Conservation (phyloP, 2,888 invertebrate genomes). For the Cheilosia variabilis region DNA sequence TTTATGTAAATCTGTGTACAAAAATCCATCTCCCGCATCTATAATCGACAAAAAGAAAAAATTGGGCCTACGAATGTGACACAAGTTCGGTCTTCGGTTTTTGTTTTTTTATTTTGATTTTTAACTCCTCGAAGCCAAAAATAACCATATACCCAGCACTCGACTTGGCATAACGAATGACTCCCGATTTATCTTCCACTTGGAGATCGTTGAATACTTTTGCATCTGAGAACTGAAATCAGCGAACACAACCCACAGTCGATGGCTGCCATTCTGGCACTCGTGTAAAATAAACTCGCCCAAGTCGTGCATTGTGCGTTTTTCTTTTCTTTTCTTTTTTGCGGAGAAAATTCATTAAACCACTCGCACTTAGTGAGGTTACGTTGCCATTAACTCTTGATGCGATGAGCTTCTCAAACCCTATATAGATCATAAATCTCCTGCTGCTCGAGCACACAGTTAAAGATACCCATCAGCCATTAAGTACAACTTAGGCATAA, state of each 20-base stretch:
- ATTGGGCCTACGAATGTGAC: background rate
- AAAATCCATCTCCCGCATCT: conserved; percentile 38
- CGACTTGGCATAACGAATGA: conserved; percentile 25
- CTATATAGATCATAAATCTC: conserved; percentile 53
- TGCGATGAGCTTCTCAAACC: conserved; percentile 14
- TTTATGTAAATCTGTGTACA: too few relatives aligned
- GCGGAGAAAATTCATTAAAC: conserved; percentile 32
- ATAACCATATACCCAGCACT: conserved; percentile 28
- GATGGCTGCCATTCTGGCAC: background rate
- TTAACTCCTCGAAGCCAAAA: conserved; percentile 42
- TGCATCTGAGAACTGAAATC: conserved; percentile 17
- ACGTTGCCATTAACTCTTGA: conserved; percentile 16
- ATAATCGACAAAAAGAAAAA: background rate
- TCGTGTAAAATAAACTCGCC: conserved; percentile 21
- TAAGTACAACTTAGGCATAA: background rate
- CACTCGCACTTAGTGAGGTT: conserved; percentile 33
- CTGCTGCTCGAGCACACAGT: conserved; percentile 31
- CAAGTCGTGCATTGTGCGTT: background rate
- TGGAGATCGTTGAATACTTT: conserved; percentile 5
- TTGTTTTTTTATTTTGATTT: background rate
- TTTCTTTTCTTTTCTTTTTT: background rate
- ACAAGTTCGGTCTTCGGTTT: conserved; percentile 14
- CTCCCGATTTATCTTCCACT: conserved; percentile 22
- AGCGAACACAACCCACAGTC: background rate
- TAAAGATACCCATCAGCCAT: conserved; percentile 41